A percentile compares a stretch with the other conserved stretches of the same genome.
Evolutionary conservation across 2,888 invertebrate genomes (phyloP).

Genomic region (Melanargia galathea): DNA sequence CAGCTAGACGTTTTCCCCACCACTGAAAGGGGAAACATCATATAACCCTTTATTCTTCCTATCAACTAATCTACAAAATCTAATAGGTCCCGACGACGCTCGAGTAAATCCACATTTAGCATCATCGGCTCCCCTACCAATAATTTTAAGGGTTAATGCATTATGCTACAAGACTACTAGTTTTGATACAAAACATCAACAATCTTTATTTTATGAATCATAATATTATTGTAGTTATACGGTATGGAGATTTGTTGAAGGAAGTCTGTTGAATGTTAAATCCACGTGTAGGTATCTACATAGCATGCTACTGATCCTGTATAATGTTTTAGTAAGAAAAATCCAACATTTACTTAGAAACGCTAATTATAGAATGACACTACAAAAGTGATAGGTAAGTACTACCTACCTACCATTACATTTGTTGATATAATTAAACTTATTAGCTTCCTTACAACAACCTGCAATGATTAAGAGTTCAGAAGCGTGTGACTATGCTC

Average conservation of each 20-base stretch:
- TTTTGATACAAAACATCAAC: neutral
- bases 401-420: neutral
- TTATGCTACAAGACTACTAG: no score
- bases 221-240: neutral
- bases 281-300: neutral
- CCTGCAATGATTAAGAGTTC: constrained; percentile 21
- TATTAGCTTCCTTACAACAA: constrained; percentile 9
- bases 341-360: constrained; percentile 18
- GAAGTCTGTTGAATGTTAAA: constrained; percentile 9
- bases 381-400: constrained; percentile 19
- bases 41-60: no score
- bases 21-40: no score
- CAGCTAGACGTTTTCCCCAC: no score
- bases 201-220: neutral
- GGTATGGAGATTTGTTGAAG: constrained; percentile 3
- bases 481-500: constrained; percentile 19
- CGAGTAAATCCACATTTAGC: no score
- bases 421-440: constrained; percentile 23
- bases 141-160: no score
- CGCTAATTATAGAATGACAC: constrained; percentile 24
- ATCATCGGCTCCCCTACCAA: no score
- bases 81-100: no score
- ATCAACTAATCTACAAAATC: no score
- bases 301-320: constrained; percentile 5
- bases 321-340: constrained; percentile 32